phyloP scores from a whole-genome alignment of 2,888 invertebrate species.

The Polymixis flavicincta region DNA sequence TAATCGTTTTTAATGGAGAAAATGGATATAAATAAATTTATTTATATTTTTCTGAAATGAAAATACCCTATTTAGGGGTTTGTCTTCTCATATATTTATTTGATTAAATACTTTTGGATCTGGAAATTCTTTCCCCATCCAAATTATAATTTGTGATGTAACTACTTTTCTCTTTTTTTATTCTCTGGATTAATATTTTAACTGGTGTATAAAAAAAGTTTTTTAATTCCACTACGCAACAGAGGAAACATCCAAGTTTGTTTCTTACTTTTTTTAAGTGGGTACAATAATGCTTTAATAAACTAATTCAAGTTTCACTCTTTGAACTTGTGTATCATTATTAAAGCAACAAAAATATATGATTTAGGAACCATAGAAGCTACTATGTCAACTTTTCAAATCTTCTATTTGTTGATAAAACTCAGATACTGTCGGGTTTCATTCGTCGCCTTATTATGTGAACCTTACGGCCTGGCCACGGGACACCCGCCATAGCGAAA shows the following conservation, averaged over 20 bases:
- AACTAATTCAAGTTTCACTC: background rate
- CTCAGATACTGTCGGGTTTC: background rate
- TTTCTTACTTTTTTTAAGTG: conserved; percentile 69
- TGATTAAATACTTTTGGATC: too few species aligned
- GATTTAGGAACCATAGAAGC: background rate
- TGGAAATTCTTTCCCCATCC: too few species aligned
- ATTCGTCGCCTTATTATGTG: background rate
- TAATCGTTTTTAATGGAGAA: too few species aligned
- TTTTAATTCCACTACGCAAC: conserved; percentile 51
- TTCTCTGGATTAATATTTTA: background rate
- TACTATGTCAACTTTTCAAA: background rate
- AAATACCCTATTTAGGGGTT: too few species aligned
- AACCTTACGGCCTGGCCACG: too few species aligned
- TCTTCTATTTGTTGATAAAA: background rate
- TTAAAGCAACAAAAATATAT: conserved; percentile 8
- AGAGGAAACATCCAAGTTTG: conserved; percentile 40
- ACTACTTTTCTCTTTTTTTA: too few species aligned
- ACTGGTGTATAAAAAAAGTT: background rate
- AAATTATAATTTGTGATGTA: too few species aligned
- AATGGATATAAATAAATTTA: too few species aligned
- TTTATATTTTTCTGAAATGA: too few species aligned
- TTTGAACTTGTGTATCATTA: background rate
- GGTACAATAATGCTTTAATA: conserved; percentile 67
- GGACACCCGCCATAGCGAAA: too few species aligned
- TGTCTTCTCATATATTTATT: too few species aligned